Evolutionary conservation across 2,797 vertebrate species (phyloP).

Genomic region (Enteromius argenteus): DNA sequence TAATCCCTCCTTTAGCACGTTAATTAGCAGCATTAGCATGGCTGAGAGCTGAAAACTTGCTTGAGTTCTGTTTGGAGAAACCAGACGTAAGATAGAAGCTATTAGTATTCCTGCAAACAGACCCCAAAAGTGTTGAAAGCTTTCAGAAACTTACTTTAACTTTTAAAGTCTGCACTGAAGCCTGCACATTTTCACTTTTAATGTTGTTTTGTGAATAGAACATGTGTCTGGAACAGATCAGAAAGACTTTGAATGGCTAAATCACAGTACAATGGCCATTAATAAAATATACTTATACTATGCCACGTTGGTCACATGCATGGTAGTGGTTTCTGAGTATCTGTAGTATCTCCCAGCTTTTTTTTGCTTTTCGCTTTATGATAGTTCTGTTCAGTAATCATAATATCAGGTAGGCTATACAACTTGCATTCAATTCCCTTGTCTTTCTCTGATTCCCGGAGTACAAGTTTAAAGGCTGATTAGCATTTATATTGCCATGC

Average conservation of each 20-base stretch:
- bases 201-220: neutral
- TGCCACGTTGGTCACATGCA: neutral
- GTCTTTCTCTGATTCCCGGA: conserved; percentile 70
- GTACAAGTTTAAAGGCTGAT: conserved; percentile 76
- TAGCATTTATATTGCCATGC: conserved; percentile 81
- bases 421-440: conserved; percentile 30
- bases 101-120: conserved; percentile 34
- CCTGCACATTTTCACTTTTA: conserved; percentile 7
- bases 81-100: neutral
- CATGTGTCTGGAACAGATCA: conserved; percentile 16
- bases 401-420: neutral
- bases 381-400: conserved; percentile 7
- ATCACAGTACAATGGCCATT: neutral
- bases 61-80: conserved; percentile 35
- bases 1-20: conserved; percentile 38
- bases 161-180: conserved; percentile 6
- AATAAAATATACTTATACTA: neutral
- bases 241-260: neutral
- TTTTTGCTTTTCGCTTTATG: neutral
- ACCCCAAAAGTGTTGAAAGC: neutral
- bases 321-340: neutral
- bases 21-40: conserved; percentile 53
- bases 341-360: neutral
- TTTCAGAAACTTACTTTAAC: conserved; percentile 7
- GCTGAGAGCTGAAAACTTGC: conserved; percentile 22